Percentiles rank a stretch among this genome's conserved stretches.
Conservation (phyloP, 2,797 vertebrate genomes). For the Lithobates sylvaticus region DNA sequence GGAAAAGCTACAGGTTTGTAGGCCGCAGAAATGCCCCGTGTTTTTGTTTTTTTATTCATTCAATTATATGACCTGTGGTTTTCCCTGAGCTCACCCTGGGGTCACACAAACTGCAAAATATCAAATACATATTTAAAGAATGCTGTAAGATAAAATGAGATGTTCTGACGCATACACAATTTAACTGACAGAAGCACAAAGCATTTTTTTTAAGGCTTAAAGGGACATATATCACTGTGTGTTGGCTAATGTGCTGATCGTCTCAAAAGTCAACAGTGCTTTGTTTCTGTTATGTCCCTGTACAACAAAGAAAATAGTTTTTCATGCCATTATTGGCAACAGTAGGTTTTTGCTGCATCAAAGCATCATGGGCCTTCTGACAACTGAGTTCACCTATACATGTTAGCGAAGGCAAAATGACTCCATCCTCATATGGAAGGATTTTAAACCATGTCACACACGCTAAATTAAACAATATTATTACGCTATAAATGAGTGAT, state of each 20-base stretch:
- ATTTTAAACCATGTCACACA: constrained; percentile 8
- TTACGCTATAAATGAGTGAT: not conserved
- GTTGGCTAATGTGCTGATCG: constrained; percentile 10
- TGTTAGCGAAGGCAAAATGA: constrained; percentile 25
- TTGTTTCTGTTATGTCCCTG: constrained; percentile 13
- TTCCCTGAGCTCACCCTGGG: constrained; percentile 86
- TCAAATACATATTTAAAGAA: constrained; percentile 72
- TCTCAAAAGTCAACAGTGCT: constrained; percentile 14
- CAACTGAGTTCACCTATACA: constrained; percentile 10
- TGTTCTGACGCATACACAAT: constrained; percentile 71
- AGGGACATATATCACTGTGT: constrained; percentile 64
- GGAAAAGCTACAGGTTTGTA: constrained; percentile 64
- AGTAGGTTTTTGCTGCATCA: not conserved
- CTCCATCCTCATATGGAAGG: not conserved
- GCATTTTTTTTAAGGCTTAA: constrained; percentile 74
- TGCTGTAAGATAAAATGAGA: constrained; percentile 67
- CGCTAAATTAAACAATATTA: constrained; percentile 20
- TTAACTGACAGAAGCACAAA: constrained; percentile 70
- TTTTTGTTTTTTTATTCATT: constrained; percentile 66
- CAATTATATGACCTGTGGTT: constrained; percentile 63
- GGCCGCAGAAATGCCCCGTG: constrained; percentile 77
- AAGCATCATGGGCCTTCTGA: not conserved
- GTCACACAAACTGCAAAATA: constrained; percentile 76
- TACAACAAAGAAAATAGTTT: constrained; percentile 7
- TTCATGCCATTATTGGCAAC: not conserved